Conservation (phyloP, 2,888 invertebrate species). For the Eupithecia abbreviata region DNA sequence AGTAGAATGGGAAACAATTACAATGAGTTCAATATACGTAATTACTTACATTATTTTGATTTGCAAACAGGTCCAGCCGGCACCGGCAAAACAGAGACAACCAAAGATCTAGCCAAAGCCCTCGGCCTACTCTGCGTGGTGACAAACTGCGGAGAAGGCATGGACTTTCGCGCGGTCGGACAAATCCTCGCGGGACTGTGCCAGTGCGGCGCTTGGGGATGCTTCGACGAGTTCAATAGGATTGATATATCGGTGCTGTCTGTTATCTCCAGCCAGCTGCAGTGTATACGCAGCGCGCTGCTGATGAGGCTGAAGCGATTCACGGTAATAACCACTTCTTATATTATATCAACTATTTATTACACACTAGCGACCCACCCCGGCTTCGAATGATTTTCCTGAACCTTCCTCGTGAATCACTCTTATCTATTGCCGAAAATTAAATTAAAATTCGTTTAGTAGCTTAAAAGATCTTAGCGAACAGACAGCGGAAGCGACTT, state of each 20-base stretch:
- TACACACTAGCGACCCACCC: too few species aligned
- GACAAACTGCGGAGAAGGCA: slow-evolving; percentile 96
- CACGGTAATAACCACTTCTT: slow-evolving; percentile 68
- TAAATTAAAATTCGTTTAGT: too few species aligned
- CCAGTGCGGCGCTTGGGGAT: slow-evolving; percentile 97
- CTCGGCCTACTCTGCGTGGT: slow-evolving; percentile 92
- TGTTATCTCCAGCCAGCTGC: slow-evolving; percentile 95
- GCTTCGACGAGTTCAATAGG: slow-evolving; percentile 97
- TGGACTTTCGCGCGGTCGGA: slow-evolving; percentile 91
- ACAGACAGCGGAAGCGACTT: too few species aligned
- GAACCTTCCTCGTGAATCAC: too few species aligned
- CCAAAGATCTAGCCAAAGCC: slow-evolving; percentile 95
- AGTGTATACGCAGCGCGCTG: slow-evolving; percentile 93
- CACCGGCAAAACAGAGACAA: slow-evolving; percentile 96
- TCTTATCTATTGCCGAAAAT: too few species aligned
- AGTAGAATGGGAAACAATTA: too few species aligned
- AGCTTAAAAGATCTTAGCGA: too few species aligned
- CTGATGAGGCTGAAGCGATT: slow-evolving; percentile 89
- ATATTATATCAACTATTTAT: too few species aligned
- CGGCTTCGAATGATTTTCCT: too few species aligned
- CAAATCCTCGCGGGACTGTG: slow-evolving; percentile 89
- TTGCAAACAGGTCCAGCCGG: slow-evolving; percentile 86
- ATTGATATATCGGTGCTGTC: slow-evolving; percentile 96
- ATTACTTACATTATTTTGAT: background rate
- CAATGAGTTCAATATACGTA: too few species aligned